phyloP scores from a whole-genome alignment of 2,113 vertebrate genomes.

The Trinectes maculatus region DNA sequence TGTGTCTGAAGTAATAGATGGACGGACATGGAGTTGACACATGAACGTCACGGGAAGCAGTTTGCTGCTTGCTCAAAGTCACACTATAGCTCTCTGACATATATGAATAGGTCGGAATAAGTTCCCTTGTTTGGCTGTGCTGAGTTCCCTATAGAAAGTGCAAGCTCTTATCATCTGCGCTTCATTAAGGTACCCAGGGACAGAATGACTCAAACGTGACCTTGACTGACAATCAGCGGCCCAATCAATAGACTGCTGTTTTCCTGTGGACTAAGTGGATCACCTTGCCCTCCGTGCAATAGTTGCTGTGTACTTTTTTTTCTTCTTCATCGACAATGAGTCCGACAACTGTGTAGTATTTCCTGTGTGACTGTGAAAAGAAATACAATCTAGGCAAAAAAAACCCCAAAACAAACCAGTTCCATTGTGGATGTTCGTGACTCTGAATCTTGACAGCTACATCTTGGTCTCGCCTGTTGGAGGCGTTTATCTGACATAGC shows the following conservation, averaged over 20 bases:
- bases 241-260: slow-evolving; percentile 62
- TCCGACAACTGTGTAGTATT: slow-evolving; percentile 55
- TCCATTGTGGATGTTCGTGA: slow-evolving; percentile 37
- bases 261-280: slow-evolving; percentile 40
- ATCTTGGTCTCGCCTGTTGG: slow-evolving; percentile 47
- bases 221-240: slow-evolving; percentile 54
- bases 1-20: too few relatives aligned
- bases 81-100: too few relatives aligned
- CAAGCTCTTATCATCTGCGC: slow-evolving; percentile 1
- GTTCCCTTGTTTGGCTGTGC: slow-evolving; percentile 16
- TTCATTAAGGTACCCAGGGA: slow-evolving; percentile 29
- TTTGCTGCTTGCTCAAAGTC: too few relatives aligned
- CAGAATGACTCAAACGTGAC: slow-evolving; percentile 42
- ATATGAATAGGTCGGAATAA: too few relatives aligned
- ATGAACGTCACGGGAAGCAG: too few relatives aligned
- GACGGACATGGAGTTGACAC: too few relatives aligned
- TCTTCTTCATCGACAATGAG: slow-evolving; percentile 61
- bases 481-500: slow-evolving; percentile 51
- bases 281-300: slow-evolving; percentile 47
- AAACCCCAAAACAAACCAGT: slow-evolving; percentile 48
- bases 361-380: slow-evolving; percentile 52
- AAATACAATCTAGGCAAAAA: slow-evolving; percentile 62
- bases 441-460: slow-evolving; percentile 58
- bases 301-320: slow-evolving; percentile 38
- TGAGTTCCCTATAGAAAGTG: slow-evolving; percentile 4